phyloP scores from a whole-genome alignment of 2,888 invertebrate genomes.

The Caenorhabditis macrosperma region DNA sequence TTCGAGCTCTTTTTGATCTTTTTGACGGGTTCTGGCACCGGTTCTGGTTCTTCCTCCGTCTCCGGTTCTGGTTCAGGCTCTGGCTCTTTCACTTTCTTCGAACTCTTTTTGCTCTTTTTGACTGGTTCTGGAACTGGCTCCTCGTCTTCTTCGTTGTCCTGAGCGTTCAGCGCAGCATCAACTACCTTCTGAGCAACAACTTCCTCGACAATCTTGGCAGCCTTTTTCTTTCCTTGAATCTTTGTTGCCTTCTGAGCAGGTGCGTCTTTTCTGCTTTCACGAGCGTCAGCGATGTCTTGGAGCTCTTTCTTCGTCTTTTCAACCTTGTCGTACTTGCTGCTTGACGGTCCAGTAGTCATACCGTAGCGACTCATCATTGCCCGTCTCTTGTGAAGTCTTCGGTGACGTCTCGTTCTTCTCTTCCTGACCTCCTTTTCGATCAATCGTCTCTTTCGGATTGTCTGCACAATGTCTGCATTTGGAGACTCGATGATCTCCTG shows the following conservation, averaged over 20 bases:
- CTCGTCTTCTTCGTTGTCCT: constrained; percentile 24
- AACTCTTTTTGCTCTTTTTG: constrained; percentile 31
- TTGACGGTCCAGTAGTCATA: constrained; percentile 21
- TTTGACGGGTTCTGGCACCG: constrained; percentile 24
- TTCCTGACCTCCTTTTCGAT: constrained; percentile 63
- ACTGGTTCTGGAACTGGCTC: constrained; percentile 24
- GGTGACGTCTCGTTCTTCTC: constrained; percentile 48
- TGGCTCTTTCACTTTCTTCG: constrained; percentile 38
- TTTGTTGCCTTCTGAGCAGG: constrained; percentile 39
- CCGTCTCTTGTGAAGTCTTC: constrained; percentile 34
- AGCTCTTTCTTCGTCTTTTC: constrained; percentile 55
- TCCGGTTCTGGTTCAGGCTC: constrained; percentile 37
- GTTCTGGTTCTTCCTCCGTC: constrained; percentile 18
- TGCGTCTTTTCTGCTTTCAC: constrained; percentile 34
- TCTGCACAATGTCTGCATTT: constrained; percentile 60
- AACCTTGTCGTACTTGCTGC: constrained; percentile 48
- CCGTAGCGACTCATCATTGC: constrained; percentile 47
- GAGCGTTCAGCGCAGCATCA: constrained; percentile 34
- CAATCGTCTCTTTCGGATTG: constrained; percentile 60
- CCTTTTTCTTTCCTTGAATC: constrained; percentile 46
- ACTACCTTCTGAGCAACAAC: constrained; percentile 30
- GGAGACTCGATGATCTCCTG: constrained; percentile 65
- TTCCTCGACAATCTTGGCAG: constrained; percentile 26
- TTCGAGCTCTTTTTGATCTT: constrained; percentile 36
- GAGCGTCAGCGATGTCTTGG: constrained; percentile 49